These are phyloP conservation scores for Argyresthia albistria DNA, from an alignment of 2,888 invertebrate species.

Conservation along the genomic window DNA sequence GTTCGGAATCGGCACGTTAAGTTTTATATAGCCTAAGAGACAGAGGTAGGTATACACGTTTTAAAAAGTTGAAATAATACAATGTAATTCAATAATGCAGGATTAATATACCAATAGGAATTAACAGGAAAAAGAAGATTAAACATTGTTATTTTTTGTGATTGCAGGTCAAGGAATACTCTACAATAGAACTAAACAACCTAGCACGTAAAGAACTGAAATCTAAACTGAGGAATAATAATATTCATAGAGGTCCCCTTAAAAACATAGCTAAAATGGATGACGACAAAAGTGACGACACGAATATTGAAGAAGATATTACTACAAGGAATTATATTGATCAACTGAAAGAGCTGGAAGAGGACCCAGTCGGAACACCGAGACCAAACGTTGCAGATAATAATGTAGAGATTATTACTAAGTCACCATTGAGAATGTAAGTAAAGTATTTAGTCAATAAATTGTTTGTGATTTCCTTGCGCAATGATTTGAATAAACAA, in stretches of 20 bases:
- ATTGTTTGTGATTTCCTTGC: not conserved
- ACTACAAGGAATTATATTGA: constrained; percentile 35
- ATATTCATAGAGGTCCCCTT: constrained; percentile 28
- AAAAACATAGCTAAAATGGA: constrained; percentile 18
- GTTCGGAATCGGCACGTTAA: no score
- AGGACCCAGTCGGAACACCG: constrained; percentile 52
- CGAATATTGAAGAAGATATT: constrained; percentile 12
- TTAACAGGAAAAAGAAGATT: not conserved
- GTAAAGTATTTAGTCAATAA: constrained; percentile 11
- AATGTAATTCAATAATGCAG: not conserved
- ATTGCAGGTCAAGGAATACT: constrained; percentile 51
- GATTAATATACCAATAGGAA: not conserved
- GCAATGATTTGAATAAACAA: not conserved
- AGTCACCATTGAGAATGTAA: constrained; percentile 29
- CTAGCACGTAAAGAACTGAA: constrained; percentile 44
- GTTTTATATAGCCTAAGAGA: no score
- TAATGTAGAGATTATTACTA: constrained; percentile 42
- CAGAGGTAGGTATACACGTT: no score
- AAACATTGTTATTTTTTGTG: no score
- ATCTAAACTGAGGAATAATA: constrained; percentile 30
- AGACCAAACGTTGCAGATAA: constrained; percentile 38
- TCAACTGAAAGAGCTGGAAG: constrained; percentile 45
- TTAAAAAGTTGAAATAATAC: no score
- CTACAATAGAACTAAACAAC: constrained; percentile 52
- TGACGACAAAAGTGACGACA: constrained; percentile 11